A percentile compares a stretch with the other conserved stretches of the same genome.
These are phyloP conservation scores for Entomyzon cyanotis DNA, from an alignment of 2,113 vertebrate species.

Conservation along the genomic window DNA sequence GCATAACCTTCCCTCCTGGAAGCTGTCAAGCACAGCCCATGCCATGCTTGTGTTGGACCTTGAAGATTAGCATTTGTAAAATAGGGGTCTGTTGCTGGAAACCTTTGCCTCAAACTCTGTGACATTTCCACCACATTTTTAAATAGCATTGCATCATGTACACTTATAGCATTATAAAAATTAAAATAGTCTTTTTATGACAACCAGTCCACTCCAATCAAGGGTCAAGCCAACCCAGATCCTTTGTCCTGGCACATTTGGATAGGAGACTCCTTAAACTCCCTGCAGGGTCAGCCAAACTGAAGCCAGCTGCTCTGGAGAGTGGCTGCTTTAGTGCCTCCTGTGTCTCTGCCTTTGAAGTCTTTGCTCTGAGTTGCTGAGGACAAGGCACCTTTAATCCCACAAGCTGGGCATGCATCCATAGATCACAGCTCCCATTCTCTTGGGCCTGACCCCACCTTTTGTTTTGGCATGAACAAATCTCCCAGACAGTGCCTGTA, in stretches of 20 bases:
- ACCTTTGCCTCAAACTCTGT: neutral
- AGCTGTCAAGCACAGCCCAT: neutral
- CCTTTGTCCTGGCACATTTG: neutral
- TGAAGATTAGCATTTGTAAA: neutral
- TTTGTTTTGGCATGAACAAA: neutral
- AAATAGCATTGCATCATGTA: neutral
- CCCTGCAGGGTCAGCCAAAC: neutral
- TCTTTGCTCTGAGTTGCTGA: neutral
- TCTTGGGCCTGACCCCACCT: neutral
- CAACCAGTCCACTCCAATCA: neutral
- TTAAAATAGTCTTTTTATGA: neutral
- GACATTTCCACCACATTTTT: neutral
- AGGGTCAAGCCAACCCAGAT: neutral
- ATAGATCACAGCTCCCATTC: neutral
- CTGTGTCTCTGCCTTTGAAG: neutral
- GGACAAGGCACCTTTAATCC: neutral
- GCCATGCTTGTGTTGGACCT: rapidly evolving
- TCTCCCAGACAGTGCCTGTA: neutral
- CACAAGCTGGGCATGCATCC: neutral
- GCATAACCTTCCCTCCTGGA: neutral
- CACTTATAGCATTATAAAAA: neutral
- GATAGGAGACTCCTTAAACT: neutral
- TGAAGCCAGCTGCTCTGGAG: neutral
- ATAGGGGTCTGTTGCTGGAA: neutral
- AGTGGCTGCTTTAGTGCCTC: neutral